Conservation (phyloP, 1,140 invertebrate species). For the Conopomorpha cramerella region DNA sequence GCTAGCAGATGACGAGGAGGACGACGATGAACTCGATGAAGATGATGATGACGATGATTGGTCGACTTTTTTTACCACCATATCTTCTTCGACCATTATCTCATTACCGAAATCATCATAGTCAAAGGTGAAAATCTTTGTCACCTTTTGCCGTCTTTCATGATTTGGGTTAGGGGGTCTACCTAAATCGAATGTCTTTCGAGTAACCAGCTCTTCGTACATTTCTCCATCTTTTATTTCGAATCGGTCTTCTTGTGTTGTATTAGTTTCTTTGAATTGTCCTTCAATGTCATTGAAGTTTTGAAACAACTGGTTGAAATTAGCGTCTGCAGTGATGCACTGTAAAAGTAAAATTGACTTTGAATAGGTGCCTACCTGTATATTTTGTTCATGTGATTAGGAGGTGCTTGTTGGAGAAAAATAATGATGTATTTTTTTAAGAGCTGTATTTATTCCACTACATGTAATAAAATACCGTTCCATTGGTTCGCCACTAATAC, state of each 20-base stretch:
- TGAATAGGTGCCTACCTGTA: too few relatives aligned
- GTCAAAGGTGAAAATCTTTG: too few relatives aligned
- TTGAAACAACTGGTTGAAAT: slow-evolving; percentile 9
- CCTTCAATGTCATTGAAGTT: slow-evolving; percentile 6
- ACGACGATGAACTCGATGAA: neutral
- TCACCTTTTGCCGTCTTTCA: too few relatives aligned
- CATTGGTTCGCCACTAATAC: too few relatives aligned
- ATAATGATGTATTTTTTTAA: too few relatives aligned
- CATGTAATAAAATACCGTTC: too few relatives aligned
- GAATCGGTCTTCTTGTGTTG: slow-evolving; percentile 13
- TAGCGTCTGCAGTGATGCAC: slow-evolving; percentile 17
- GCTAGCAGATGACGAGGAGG: neutral
- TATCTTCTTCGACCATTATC: slow-evolving; percentile 24
- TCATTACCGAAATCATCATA: slow-evolving; percentile 14
- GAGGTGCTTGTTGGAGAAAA: too few relatives aligned
- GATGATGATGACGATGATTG: neutral
- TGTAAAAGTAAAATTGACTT: slow-evolving; percentile 11
- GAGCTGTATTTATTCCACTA: too few relatives aligned
- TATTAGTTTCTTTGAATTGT: slow-evolving; percentile 8
- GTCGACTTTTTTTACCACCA: slow-evolving; percentile 12
- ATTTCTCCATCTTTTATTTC: slow-evolving; percentile 14
- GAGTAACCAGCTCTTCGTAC: slow-evolving; percentile 14
- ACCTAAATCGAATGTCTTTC: slow-evolving; percentile 15
- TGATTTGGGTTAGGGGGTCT: slow-evolving; percentile 4
- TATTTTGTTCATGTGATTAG: too few relatives aligned